Evolutionary conservation across 2,113 vertebrate genomes (phyloP).

Genomic region (Plectropomus leopardus): DNA sequence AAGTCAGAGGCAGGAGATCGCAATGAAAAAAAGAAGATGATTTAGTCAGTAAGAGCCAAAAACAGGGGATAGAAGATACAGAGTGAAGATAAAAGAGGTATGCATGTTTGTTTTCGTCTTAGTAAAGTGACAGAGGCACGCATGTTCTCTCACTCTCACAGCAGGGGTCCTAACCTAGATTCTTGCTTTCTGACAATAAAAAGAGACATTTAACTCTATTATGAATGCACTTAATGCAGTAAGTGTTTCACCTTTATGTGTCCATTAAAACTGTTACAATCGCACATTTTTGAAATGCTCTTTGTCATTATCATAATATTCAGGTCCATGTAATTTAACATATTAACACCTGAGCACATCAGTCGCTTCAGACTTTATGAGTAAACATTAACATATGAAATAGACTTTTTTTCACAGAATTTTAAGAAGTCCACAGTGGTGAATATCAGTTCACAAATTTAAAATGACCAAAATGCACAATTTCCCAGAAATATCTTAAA

Average conservation of each 20-base stretch:
- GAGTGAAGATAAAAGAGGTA: background rate
- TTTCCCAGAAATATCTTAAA: too few species aligned
- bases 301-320: background rate
- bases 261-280: background rate
- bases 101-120: constrained; percentile 6
- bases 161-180: constrained; percentile 16
- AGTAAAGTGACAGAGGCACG: background rate
- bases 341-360: background rate
- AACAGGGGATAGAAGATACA: background rate
- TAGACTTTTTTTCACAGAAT: too few species aligned
- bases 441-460: too few species aligned
- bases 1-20: constrained; percentile 23
- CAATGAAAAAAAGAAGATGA: background rate
- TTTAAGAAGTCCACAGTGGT: too few species aligned
- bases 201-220: background rate
- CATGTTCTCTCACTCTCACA: background rate
- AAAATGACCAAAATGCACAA: too few species aligned
- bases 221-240: background rate
- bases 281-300: background rate
- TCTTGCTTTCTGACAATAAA: background rate
- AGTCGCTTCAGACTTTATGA: too few species aligned
- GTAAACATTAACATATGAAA: background rate
- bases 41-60: background rate
- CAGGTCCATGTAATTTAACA: background rate
- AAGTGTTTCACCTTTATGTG: background rate